A percentile compares a stretch with the other conserved stretches of the same genome.
Conservation (phyloP, 2,888 invertebrate genomes). For the Phortica magna region DNA sequence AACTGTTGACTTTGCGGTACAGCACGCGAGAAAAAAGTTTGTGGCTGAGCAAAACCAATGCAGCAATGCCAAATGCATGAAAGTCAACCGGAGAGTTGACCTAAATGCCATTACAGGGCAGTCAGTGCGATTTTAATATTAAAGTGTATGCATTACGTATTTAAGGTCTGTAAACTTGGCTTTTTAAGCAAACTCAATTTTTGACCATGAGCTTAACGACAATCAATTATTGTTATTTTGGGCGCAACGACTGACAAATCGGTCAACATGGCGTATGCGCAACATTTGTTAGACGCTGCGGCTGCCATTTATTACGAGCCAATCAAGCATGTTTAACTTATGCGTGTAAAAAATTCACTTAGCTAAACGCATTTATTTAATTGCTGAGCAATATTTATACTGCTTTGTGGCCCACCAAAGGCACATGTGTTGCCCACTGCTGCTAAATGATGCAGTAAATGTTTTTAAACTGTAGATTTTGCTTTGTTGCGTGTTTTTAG, state of each 20-base stretch:
- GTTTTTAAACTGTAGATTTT: too few species aligned
- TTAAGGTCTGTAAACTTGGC: neutral
- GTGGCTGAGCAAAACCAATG: neutral
- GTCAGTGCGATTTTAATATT: conserved; percentile 60
- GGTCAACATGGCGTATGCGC: neutral
- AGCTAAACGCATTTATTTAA: conserved; percentile 20
- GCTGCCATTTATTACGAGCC: neutral
- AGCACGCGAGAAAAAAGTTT: neutral
- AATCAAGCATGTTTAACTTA: neutral
- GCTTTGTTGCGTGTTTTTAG: too few species aligned
- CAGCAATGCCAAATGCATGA: neutral
- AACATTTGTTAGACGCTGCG: conserved; percentile 14
- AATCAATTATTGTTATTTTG: conserved; percentile 11
- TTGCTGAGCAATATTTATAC: neutral
- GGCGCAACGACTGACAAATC: neutral
- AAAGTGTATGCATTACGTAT: conserved; percentile 40
- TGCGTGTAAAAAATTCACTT: neutral
- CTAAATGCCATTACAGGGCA: conserved; percentile 17
- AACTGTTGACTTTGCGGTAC: conserved; percentile 54
- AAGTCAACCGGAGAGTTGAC: conserved; percentile 20
- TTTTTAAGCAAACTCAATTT: neutral
- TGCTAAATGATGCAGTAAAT: too few species aligned
- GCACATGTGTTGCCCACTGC: neutral
- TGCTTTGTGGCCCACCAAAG: neutral
- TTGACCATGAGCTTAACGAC: neutral